phyloP scores from a whole-genome alignment of 2,797 vertebrate genomes.

The Okamejei kenojei region DNA sequence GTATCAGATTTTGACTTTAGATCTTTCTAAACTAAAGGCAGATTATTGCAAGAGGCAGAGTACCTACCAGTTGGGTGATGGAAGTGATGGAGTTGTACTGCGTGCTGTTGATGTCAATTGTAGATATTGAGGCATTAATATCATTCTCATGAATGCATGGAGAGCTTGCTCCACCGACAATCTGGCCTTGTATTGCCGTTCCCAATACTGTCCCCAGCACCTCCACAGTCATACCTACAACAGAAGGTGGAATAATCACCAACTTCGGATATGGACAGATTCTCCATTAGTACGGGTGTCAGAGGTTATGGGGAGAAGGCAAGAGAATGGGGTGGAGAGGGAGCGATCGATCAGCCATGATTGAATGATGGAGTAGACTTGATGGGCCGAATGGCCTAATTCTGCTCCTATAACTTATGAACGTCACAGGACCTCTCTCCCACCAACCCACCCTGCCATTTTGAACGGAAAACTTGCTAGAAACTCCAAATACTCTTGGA shows the following conservation, averaged over 20 bases:
- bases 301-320: too few species aligned
- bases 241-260: constrained; percentile 38
- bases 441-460: not conserved
- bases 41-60: not conserved
- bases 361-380: too few species aligned
- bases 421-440: not conserved
- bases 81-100: constrained; percentile 44
- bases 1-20: not conserved
- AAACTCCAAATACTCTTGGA: not conserved
- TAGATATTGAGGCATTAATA: constrained; percentile 47
- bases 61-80: constrained; percentile 64
- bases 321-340: too few species aligned
- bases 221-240: constrained; percentile 86
- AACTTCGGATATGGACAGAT: too few species aligned
- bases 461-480: too few species aligned
- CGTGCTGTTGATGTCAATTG: constrained; percentile 54
- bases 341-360: too few species aligned
- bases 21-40: not conserved
- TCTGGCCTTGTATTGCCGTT: constrained; percentile 88
- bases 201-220: constrained; percentile 82
- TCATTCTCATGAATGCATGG: constrained; percentile 62
- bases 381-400: too few species aligned
- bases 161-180: constrained; percentile 68
- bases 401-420: too few species aligned
- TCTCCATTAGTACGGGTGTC: too few species aligned